Percentiles rank a stretch among this genome's conserved stretches.
phyloP scores from a whole-genome alignment of 2,113 vertebrate species.

The Channa argus region DNA sequence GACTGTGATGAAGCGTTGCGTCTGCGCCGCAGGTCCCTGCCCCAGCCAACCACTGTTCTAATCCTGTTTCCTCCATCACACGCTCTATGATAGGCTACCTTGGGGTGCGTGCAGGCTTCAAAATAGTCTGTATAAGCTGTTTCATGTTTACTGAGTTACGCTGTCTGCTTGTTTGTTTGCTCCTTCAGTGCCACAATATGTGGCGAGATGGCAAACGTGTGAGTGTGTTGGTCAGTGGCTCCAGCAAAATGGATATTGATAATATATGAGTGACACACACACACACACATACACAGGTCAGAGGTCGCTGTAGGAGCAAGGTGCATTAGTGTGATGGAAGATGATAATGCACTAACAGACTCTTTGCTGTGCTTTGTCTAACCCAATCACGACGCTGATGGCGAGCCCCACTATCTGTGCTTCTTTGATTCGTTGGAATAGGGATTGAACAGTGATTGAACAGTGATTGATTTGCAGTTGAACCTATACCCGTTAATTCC shows the following conservation, averaged over 20 bases:
- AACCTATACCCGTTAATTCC: constrained; percentile 70
- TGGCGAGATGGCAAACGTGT: constrained; percentile 2
- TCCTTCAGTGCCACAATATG: constrained; percentile 24
- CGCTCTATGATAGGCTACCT: constrained; percentile 60
- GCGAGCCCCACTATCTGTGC: constrained; percentile 60
- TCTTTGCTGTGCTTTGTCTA: constrained; percentile 64
- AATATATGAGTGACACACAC: constrained; percentile 56
- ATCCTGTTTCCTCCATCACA: constrained; percentile 71
- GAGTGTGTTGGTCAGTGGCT: constrained; percentile 40
- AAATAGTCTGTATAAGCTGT: constrained; percentile 55
- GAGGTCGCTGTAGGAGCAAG: constrained; percentile 67
- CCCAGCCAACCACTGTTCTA: constrained; percentile 58
- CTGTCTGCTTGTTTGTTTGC: constrained; percentile 38
- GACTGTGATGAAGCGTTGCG: constrained; percentile 40
- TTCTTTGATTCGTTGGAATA: constrained; percentile 68
- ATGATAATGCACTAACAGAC: constrained; percentile 74
- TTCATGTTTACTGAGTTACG: constrained; percentile 53
- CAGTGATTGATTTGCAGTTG: constrained; percentile 72
- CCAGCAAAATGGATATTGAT: constrained; percentile 47
- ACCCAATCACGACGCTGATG: constrained; percentile 76
- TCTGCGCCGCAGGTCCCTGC: constrained; percentile 53
- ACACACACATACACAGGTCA: constrained; percentile 1
- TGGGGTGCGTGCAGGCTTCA: constrained; percentile 53
- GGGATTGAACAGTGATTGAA: constrained; percentile 53
- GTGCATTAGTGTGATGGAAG: constrained; percentile 78